These are phyloP conservation scores for Hemibagrus guttatus DNA, from an alignment of 2,797 vertebrate genomes.

Conservation along the genomic window DNA sequence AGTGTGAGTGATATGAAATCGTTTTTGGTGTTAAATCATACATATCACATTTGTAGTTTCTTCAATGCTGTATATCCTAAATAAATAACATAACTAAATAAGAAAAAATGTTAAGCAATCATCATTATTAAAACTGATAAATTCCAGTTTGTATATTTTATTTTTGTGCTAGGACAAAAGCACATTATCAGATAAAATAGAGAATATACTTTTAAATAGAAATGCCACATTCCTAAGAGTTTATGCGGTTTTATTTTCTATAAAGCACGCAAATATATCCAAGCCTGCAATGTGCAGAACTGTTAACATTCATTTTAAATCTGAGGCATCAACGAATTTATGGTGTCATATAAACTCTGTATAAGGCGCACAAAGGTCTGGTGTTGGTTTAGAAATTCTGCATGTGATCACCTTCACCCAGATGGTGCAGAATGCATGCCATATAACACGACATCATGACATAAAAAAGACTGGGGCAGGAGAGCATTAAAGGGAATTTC, in stretches of 20 bases:
- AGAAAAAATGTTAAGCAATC: not conserved
- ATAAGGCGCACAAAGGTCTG: constrained; percentile 54
- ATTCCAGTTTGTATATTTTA: not conserved
- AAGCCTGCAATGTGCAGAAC: constrained; percentile 9
- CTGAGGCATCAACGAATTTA: not conserved
- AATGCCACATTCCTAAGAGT: not conserved
- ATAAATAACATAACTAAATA: not conserved
- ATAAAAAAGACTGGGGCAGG: not conserved
- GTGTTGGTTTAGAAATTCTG: constrained; percentile 62
- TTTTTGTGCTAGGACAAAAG: not conserved
- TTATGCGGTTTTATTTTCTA: constrained; percentile 6
- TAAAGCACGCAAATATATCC: constrained; percentile 19
- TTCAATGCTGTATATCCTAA: not conserved
- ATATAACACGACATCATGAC: constrained; percentile 11
- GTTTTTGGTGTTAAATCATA: not conserved
- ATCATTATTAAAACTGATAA: not conserved
- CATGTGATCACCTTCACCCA: constrained; percentile 60
- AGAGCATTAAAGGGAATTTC: not conserved
- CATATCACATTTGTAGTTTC: not conserved
- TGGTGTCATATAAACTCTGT: not conserved
- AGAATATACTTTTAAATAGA: not conserved
- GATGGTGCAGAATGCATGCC: constrained; percentile 60
- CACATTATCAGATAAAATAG: not conserved
- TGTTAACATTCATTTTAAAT: constrained; percentile 13
- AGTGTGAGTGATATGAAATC: not conserved